Conservation (phyloP, 2,888 invertebrate species). For the Plebejus anna region DNA sequence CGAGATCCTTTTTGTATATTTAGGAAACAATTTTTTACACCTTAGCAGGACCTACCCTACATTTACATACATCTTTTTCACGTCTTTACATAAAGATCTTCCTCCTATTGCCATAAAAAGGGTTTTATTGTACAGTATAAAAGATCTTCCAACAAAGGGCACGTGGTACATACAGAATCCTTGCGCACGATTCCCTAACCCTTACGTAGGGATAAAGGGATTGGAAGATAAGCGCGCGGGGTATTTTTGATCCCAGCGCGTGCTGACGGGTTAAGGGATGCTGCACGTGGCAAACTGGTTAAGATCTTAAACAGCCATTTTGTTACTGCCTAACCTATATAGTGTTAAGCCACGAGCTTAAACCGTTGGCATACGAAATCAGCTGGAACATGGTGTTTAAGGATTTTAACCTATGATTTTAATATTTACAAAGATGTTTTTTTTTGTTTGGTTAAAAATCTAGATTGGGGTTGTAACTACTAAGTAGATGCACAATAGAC, state of each 20-base stretch:
- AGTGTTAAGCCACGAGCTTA: not conserved
- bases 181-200: constrained; percentile 71
- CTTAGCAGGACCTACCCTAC: too few species aligned
- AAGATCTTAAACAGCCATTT: constrained; percentile 24
- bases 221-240: constrained; percentile 62
- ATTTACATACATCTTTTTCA: not conserved
- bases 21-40: not conserved
- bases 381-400: too few species aligned
- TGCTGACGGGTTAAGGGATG: constrained; percentile 66
- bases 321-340: constrained; percentile 1
- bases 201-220: constrained; percentile 61
- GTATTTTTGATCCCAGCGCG: constrained; percentile 69
- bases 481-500: too few species aligned
- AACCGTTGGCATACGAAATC: not conserved
- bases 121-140: constrained; percentile 46
- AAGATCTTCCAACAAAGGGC: constrained; percentile 60
- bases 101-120: constrained; percentile 41
- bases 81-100: not conserved
- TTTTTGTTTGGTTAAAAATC: too few species aligned
- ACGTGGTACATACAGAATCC: constrained; percentile 73
- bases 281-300: constrained; percentile 55
- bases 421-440: too few species aligned
- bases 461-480: too few species aligned
- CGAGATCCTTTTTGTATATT: not conserved
- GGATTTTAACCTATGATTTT: too few species aligned